phyloP scores from a whole-genome alignment of 2,113 vertebrate species.

The Aegotheles bennettii region DNA sequence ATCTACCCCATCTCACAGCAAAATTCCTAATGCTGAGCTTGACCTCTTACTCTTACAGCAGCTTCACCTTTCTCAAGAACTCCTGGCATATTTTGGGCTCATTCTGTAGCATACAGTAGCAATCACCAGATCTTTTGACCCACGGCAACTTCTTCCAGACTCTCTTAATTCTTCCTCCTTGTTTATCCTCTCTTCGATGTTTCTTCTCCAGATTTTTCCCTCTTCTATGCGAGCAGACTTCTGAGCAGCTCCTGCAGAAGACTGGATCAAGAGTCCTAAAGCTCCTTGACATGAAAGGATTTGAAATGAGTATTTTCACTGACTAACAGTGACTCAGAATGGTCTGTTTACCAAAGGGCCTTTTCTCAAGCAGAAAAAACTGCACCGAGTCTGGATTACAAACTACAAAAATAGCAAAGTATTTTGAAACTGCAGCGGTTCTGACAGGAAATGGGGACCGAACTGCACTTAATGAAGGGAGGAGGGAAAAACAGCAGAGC shows the following conservation, averaged over 20 bases:
- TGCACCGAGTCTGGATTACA: neutral
- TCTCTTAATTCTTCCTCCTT: neutral
- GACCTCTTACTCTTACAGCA: neutral
- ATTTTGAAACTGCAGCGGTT: neutral
- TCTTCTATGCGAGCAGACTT: neutral
- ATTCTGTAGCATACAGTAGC: neutral
- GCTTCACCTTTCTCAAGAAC: neutral
- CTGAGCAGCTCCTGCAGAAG: neutral
- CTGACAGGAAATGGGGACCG: slow-evolving; percentile 17
- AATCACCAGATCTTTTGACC: neutral
- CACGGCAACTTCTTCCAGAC: neutral
- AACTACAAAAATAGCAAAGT: slow-evolving; percentile 38
- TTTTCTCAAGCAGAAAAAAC: slow-evolving; percentile 36
- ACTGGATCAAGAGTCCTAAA: slow-evolving; percentile 7
- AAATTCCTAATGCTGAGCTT: neutral
- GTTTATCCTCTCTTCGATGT: neutral
- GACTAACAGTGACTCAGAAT: slow-evolving; percentile 44
- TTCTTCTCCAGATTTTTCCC: neutral
- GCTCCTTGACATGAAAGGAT: slow-evolving; percentile 21
- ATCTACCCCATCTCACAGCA: neutral
- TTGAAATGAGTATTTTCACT: neutral
- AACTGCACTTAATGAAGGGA: slow-evolving; percentile 8
- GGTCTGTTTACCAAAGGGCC: slow-evolving; percentile 21
- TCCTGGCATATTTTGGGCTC: neutral
- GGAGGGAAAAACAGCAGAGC: neutral